Evolutionary conservation across 1,140 invertebrate genomes (phyloP).

Genomic region (Carposina sasakii): DNA sequence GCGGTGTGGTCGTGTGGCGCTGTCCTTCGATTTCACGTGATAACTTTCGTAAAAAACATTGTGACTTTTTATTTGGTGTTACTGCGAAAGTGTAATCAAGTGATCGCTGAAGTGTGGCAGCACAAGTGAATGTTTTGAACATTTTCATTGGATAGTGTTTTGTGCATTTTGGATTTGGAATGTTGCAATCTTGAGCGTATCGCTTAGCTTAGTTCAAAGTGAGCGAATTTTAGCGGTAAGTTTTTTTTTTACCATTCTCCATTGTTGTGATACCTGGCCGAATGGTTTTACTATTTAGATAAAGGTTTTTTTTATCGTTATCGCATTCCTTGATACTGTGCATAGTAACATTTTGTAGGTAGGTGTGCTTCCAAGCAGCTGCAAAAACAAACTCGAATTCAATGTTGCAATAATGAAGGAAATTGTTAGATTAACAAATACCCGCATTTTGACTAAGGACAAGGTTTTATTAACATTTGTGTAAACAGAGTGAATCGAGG

Average conservation of each 20-base stretch:
- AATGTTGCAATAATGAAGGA: too few species aligned
- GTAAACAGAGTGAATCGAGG: too few species aligned
- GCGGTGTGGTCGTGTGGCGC: conserved; percentile 24
- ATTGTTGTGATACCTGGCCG: conserved; percentile 14
- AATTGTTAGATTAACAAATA: too few species aligned
- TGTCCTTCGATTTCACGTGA: conserved; percentile 26
- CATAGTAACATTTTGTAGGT: too few species aligned
- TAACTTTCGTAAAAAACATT: conserved; percentile 60
- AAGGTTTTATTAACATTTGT: conserved; percentile 31
- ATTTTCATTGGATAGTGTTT: conserved; percentile 1
- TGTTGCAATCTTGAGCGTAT: conserved; percentile 47
- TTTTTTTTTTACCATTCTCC: conserved; percentile 43
- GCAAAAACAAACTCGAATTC: too few species aligned
- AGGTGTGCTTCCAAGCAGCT: too few species aligned
- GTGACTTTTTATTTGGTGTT: conserved; percentile 41
- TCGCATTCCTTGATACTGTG: neutral
- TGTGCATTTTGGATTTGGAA: conserved; percentile 42
- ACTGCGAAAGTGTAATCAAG: conserved; percentile 42
- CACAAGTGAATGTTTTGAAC: neutral
- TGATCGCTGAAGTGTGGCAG: conserved; percentile 27
- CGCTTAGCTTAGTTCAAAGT: conserved; percentile 29
- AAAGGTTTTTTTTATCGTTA: conserved; percentile 13
- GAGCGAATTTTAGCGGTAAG: conserved; percentile 50
- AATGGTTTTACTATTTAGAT: neutral
- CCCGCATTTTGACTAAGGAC: conserved; percentile 14